Evolutionary conservation across 2,888 invertebrate species (phyloP).

Genomic region (Macaria liturata): DNA sequence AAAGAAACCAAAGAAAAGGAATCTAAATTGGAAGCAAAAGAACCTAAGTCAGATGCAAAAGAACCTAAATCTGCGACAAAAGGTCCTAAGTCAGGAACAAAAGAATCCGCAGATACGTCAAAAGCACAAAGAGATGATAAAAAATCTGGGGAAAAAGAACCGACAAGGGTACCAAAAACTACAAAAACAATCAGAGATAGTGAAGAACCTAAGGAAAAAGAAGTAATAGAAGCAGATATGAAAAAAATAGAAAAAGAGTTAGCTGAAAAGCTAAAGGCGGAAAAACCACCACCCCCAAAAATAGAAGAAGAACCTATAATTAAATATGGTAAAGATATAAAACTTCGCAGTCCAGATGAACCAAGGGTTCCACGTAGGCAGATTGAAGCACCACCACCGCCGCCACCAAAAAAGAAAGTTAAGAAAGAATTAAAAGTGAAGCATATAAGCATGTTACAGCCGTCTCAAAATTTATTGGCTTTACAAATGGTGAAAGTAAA

Average conservation of each 20-base stretch:
- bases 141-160: not conserved
- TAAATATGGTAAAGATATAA: conserved; percentile 1
- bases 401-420: not conserved
- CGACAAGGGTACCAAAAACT: too few relatives aligned
- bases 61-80: conserved; percentile 2
- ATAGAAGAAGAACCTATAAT: not conserved
- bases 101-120: conserved; percentile 2
- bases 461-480: conserved; percentile 1
- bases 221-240: conserved; percentile 18
- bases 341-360: conserved; percentile 6
- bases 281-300: too few relatives aligned
- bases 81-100: not conserved
- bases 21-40: not conserved
- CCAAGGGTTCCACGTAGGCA: conserved; percentile 11
- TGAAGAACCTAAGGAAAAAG: not conserved
- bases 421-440: not conserved
- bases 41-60: conserved; percentile 7
- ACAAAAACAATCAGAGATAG: too few relatives aligned
- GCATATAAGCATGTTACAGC: conserved; percentile 3
- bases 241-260: conserved; percentile 25
- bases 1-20: too few relatives aligned
- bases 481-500: conserved; percentile 8
- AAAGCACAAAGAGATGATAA: not conserved
- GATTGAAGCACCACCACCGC: conserved; percentile 1
- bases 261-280: too few relatives aligned